Percentiles rank a stretch among this genome's conserved stretches.
phyloP scores from a whole-genome alignment of 2,888 invertebrate genomes.

The Callyntrura guangdongensis region DNA sequence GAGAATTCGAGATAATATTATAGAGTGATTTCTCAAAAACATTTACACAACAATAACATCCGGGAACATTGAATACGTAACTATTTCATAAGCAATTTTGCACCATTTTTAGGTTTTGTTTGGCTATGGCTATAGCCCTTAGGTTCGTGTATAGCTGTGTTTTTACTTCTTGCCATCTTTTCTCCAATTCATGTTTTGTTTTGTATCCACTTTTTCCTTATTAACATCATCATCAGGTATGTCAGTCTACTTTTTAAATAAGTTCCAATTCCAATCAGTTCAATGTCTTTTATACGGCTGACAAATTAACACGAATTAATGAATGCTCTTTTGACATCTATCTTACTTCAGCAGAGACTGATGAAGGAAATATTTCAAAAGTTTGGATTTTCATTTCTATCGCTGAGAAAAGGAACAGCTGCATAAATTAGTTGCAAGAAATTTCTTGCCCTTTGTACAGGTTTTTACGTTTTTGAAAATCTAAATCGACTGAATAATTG shows the following conservation, averaged over 20 bases:
- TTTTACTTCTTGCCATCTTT: not conserved
- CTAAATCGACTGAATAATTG: not conserved
- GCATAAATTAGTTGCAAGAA: too few relatives aligned
- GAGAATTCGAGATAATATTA: not conserved
- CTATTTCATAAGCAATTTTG: not conserved
- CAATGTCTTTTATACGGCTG: conserved; percentile 23
- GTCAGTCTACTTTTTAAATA: not conserved
- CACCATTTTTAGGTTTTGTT: not conserved
- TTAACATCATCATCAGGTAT: not conserved
- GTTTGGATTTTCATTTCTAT: conserved; percentile 12
- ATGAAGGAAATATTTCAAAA: conserved; percentile 10
- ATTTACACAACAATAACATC: conserved; percentile 16
- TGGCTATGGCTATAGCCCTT: too few relatives aligned
- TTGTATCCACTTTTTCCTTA: not conserved
- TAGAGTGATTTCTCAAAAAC: not conserved
- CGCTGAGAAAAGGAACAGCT: too few relatives aligned
- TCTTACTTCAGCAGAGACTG: not conserved
- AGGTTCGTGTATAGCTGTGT: conserved; percentile 4
- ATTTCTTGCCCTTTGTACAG: not conserved
- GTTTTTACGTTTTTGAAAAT: not conserved
- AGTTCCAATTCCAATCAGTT: conserved; percentile 3
- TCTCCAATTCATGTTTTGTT: not conserved
- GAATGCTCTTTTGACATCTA: conserved; percentile 23
- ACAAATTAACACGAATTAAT: conserved; percentile 4
- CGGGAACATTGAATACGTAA: not conserved